Percentiles rank a stretch among this genome's conserved stretches.
Evolutionary conservation across 2,888 invertebrate genomes (phyloP).

Genomic region (Cotesia congregata): DNA sequence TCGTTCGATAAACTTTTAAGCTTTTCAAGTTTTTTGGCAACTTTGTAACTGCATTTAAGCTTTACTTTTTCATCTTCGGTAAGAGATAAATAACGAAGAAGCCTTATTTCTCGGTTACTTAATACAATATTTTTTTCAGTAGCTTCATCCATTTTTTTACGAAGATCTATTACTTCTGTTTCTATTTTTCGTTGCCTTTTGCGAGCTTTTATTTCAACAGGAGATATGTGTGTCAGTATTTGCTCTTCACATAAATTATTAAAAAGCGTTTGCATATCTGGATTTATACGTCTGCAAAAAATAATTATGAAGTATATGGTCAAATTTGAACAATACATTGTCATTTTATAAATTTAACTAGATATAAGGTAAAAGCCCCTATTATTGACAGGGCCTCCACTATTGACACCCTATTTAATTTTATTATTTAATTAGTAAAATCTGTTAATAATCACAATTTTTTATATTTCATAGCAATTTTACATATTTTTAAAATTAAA

Average conservation of each 20-base stretch:
- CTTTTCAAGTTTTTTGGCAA: conserved; percentile 92
- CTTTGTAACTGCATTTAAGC: conserved; percentile 87
- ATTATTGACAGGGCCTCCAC: too few relatives aligned
- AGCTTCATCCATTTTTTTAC: conserved; percentile 84
- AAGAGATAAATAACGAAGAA: conserved; percentile 89
- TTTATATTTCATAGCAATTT: too few relatives aligned
- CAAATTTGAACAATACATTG: too few relatives aligned
- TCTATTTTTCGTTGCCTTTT: conserved; percentile 93
- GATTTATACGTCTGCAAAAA: conserved; percentile 75
- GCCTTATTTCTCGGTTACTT: conserved; percentile 91
- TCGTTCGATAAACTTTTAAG: conserved; percentile 85
- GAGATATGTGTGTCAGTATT: conserved; percentile 83
- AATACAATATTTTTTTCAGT: conserved; percentile 87
- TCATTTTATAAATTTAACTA: too few relatives aligned
- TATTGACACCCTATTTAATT: too few relatives aligned
- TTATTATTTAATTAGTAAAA: too few relatives aligned
- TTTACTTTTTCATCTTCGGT: conserved; percentile 95
- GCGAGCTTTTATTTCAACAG: conserved; percentile 86
- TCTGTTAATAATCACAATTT: too few relatives aligned
- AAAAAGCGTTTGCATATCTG: conserved; percentile 81
- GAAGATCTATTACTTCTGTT: conserved; percentile 89
- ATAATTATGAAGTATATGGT: not conserved
- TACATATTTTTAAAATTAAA: too few relatives aligned
- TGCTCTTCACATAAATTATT: conserved; percentile 91
- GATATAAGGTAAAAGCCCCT: too few relatives aligned